A percentile compares a stretch with the other conserved stretches of the same genome.
phyloP scores from a whole-genome alignment of 2,113 vertebrate species.

The Crocuta crocuta region DNA sequence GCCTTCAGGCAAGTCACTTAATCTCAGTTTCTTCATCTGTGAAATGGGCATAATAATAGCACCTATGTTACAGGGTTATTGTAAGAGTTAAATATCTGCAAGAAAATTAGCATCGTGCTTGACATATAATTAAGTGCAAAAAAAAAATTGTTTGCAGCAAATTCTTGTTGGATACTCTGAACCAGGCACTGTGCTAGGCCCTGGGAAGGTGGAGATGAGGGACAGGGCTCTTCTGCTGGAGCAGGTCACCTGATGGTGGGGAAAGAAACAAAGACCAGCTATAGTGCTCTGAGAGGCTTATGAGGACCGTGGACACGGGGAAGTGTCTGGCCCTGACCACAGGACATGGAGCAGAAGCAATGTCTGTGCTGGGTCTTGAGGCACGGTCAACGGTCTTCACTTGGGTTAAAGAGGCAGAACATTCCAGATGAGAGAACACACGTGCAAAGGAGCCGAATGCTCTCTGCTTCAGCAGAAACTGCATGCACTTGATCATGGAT shows the following conservation, averaged over 20 bases:
- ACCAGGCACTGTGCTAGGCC: not conserved
- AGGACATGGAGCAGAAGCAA: not conserved
- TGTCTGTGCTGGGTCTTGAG: not conserved
- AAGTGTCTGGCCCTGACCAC: no score
- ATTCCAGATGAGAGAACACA: no score
- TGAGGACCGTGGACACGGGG: not conserved
- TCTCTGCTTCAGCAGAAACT: not conserved
- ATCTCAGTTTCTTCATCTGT: slow-evolving; percentile 11
- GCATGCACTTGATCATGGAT: no score
- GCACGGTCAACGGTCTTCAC: not conserved
- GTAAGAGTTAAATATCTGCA: not conserved
- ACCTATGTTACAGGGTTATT: not conserved
- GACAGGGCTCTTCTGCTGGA: not conserved
- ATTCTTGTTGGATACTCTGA: not conserved
- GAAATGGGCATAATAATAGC: not conserved
- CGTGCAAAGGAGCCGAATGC: fast-evolving
- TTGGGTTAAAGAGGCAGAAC: not conserved
- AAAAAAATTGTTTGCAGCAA: not conserved
- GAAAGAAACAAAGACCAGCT: not conserved
- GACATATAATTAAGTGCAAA: not conserved
- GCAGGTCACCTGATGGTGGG: no score
- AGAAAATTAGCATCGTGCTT: not conserved
- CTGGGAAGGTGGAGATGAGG: not conserved
- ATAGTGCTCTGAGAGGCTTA: not conserved
- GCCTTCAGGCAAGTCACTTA: no score